A percentile compares a stretch with the other conserved stretches of the same genome.
Evolutionary conservation across 2,888 invertebrate species (phyloP).

Genomic region (Rugalucina vietnamica): DNA sequence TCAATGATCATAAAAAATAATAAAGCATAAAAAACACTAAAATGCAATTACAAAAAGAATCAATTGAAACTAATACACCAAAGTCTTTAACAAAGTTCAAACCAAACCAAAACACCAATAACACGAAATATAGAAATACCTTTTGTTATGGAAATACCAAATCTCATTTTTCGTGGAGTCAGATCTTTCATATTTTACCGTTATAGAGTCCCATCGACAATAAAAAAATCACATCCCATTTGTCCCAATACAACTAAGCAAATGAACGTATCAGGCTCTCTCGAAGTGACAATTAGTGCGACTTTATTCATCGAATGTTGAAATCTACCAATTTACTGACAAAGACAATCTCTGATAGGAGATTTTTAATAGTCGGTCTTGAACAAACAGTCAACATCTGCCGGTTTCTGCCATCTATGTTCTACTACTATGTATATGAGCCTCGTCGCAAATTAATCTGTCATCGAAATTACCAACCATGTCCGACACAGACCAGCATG

Average conservation of each 20-base stretch:
- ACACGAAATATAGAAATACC: not conserved
- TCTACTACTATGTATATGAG: not conserved
- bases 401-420: constrained; percentile 2
- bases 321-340: constrained; percentile 35
- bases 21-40: no score
- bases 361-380: constrained; percentile 28
- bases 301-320: constrained; percentile 4
- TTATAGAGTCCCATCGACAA: not conserved
- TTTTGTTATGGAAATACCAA: constrained; percentile 6
- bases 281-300: constrained; percentile 6
- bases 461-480: no score
- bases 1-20: no score
- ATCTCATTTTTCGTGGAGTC: not conserved
- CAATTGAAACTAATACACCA: no score
- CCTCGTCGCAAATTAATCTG: no score
- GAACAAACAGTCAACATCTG: constrained; percentile 46
- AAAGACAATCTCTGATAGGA: constrained; percentile 30
- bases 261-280: constrained; percentile 6
- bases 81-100: not conserved
- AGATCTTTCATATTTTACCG: not conserved
- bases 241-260: not conserved
- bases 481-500: no score
- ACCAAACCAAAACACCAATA: not conserved
- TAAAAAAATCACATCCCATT: not conserved
- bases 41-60: no score